Evolutionary conservation across 2,888 invertebrate species (phyloP).

Genomic region (Drosophila siamana): DNA sequence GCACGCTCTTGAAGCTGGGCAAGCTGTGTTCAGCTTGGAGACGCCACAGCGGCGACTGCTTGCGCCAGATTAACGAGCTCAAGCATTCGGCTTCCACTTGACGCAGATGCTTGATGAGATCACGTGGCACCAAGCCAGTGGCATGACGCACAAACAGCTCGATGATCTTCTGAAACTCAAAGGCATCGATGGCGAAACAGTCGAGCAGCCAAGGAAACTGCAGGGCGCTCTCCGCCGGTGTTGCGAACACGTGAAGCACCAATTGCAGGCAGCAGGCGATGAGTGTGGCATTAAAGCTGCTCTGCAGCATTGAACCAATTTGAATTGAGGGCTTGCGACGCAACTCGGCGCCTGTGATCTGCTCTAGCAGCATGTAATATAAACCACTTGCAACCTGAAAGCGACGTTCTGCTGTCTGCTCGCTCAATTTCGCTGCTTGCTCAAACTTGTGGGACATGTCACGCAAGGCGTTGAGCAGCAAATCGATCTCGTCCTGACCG

Average conservation of each 20-base stretch:
- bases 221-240: conserved; percentile 1
- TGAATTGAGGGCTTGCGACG: conserved; percentile 34
- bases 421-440: neutral
- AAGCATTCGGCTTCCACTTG: conserved; percentile 57
- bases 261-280: conserved; percentile 63
- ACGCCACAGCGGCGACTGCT: conserved; percentile 57
- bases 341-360: conserved; percentile 48
- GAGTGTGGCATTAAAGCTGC: conserved; percentile 36
- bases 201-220: conserved; percentile 60
- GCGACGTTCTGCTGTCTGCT: conserved; percentile 16
- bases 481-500: neutral
- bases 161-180: conserved; percentile 66
- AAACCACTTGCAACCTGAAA: conserved; percentile 39
- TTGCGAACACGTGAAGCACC: conserved; percentile 39
- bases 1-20: conserved; percentile 42
- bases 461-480: conserved; percentile 30
- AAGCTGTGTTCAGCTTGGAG: neutral
- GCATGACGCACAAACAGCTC: conserved; percentile 59
- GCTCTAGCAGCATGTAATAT: conserved; percentile 50
- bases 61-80: conserved; percentile 55
- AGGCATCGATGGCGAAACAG: conserved; percentile 57
- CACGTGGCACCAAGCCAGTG: conserved; percentile 40
- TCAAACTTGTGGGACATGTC: conserved; percentile 36
- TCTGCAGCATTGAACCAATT: conserved; percentile 43
- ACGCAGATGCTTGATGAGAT: conserved; percentile 53